Base-by-base conservation (phyloP, 2,888 invertebrate species). In the Chaetoderma sp. region DNA sequence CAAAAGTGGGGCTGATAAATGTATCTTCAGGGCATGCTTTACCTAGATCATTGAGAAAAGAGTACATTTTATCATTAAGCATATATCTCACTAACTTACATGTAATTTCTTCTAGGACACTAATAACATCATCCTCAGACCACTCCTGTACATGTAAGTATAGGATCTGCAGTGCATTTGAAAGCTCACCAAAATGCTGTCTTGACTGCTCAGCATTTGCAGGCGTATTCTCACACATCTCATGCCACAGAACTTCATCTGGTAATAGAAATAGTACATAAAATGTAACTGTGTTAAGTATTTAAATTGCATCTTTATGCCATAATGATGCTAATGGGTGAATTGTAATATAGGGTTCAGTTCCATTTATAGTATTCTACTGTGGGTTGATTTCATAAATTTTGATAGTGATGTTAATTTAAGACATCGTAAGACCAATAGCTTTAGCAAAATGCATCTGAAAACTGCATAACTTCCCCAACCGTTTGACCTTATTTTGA, bases 41-140 rank as follows among this genome's bases (percentile, higher is more conserved):
- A n/a, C n/a, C n/a, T n/a, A n/a, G n/a, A n/a, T n/a, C n/a, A n/a
- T n/a, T n/a, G n/a, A n/a, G n/a, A 33, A 36, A 28, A 56, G 13
- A 33, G 16, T 4, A 36, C 18, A 21, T 54, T 27, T 13, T 8
- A 13, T 39, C 10, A 13, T 39, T 39, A n/a, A 39, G 6, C 21
- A 23, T 25, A 23, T 23, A 4, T 18, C 4, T 4, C 16, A 23
- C 18, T 23, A 27, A 71, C 80, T 71, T 75, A 86, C 86, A 80
- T 69, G 83, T 83, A 39, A 85, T 66, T 70, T 85, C 84, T 74
- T 86, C 85, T 28, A 85, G 70, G 16, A 86, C 78, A 67, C 83
- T 83, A 68, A 86, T 78, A 60, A 84, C 73, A 61, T 81, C 79
- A 70, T 84, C 85, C 65, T 84, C 83, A 16, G 79, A 75, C 86